A percentile compares a stretch with the other conserved stretches of the same genome.
Conservation (phyloP, 2,113 vertebrate species). For the Junco hyemalis region DNA sequence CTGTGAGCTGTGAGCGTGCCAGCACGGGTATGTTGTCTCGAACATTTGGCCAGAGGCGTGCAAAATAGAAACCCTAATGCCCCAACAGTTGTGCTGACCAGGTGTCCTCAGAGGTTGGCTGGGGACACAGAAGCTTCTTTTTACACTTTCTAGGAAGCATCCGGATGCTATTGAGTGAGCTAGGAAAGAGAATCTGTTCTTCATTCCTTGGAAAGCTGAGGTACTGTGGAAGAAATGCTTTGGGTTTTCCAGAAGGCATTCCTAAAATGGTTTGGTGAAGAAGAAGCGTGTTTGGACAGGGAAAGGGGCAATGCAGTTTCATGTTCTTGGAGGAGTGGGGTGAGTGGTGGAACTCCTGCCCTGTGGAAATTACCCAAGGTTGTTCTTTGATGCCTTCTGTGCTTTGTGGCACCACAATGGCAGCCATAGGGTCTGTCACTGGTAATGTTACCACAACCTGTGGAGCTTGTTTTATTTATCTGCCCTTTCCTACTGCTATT, state of each 20-base stretch:
- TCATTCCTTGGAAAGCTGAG: constrained; percentile 30
- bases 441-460: not conserved
- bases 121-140: constrained; percentile 40
- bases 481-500: not conserved
- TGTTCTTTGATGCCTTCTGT: not conserved
- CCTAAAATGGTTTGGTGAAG: not conserved
- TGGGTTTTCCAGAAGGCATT: not conserved
- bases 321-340: not conserved
- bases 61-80: not conserved
- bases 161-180: not conserved
- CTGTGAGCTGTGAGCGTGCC: not conserved
- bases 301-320: not conserved
- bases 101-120: constrained; percentile 30
- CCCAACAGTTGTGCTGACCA: not conserved
- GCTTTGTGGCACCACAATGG: not conserved
- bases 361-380: not conserved
- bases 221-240: not conserved
- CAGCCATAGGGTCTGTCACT: not conserved
- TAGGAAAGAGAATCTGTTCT: not conserved
- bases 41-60: not conserved
- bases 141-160: constrained; percentile 60
- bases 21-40: not conserved
- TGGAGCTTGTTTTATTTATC: not conserved
- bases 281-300: not conserved
- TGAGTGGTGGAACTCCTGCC: not conserved